phyloP scores from a whole-genome alignment of 2,113 vertebrate genomes.

The Sardina pilchardus region DNA sequence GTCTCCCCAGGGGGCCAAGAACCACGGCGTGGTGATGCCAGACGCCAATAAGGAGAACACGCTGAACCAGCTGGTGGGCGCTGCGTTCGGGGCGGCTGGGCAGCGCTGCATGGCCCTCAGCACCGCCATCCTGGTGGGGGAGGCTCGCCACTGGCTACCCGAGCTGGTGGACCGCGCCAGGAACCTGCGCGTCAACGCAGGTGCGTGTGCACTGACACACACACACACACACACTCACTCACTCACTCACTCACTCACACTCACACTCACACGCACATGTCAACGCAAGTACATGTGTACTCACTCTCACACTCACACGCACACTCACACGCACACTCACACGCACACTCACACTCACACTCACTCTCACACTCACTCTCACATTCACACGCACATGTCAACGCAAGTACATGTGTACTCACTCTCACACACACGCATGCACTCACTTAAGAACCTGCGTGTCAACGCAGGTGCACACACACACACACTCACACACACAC shows the following conservation, averaged over 20 bases:
- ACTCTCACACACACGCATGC: too few relatives aligned
- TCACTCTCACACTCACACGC: background rate
- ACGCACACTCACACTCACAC: too few relatives aligned
- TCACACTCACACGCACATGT: background rate
- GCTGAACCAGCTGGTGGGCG: conserved; percentile 93
- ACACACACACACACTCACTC: too few relatives aligned
- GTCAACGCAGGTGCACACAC: too few relatives aligned
- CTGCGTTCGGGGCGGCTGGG: conserved; percentile 94
- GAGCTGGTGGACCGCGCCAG: conserved; percentile 90
- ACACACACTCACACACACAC: too few relatives aligned
- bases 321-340: too few relatives aligned
- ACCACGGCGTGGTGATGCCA: conserved; percentile 97
- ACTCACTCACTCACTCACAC: background rate
- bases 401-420: too few relatives aligned
- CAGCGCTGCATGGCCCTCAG: conserved; percentile 98
- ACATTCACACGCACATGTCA: too few relatives aligned
- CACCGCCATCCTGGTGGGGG: conserved; percentile 89
- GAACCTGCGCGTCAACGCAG: conserved; percentile 87
- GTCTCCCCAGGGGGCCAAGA: conserved; percentile 87
- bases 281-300: background rate
- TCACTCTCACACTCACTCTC: too few relatives aligned
- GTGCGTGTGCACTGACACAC: conserved; percentile 58
- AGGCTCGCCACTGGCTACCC: conserved; percentile 87
- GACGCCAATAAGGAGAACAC: conserved; percentile 98
- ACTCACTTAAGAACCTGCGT: too few relatives aligned